Evolutionary conservation across 2,888 invertebrate genomes (phyloP).

Genomic region (Drosophila percnosoma): DNA sequence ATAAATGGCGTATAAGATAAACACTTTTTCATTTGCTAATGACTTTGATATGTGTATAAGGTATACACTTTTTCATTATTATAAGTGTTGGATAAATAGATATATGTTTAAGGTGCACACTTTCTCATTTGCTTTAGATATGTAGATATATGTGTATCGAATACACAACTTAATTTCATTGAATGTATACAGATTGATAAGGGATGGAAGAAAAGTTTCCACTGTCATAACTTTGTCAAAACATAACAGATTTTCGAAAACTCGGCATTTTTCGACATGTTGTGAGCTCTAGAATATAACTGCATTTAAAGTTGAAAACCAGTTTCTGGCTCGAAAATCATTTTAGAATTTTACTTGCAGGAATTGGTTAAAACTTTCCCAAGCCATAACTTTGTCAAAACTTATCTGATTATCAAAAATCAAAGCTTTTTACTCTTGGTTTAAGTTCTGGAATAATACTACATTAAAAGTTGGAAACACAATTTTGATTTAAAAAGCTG

Average conservation of each 20-base stretch:
- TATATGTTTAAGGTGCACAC: not conserved
- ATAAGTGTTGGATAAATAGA: too few species aligned
- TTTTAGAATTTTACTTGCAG: not conserved
- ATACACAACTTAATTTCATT: too few species aligned
- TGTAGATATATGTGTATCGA: not conserved
- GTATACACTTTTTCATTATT: not conserved
- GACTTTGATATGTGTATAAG: not conserved
- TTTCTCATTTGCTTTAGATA: not conserved
- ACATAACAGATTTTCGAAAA: too few species aligned
- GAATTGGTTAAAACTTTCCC: too few species aligned
- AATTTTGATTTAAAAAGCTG: not conserved
- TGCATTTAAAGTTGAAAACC: not conserved
- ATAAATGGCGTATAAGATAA: not conserved
- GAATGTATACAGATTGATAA: too few species aligned
- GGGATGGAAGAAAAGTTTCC: too few species aligned
- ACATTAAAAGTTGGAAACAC: not conserved
- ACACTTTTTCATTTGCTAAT: not conserved
- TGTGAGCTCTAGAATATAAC: not conserved
- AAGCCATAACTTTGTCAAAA: too few species aligned
- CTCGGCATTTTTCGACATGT: too few species aligned
- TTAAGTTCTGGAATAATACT: not conserved
- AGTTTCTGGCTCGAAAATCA: fast-evolving
- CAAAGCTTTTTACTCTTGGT: not conserved
- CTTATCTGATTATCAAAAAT: not conserved
- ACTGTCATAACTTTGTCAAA: not conserved